Conservation (phyloP, 2,888 invertebrate species). For the Furcula furcula region DNA sequence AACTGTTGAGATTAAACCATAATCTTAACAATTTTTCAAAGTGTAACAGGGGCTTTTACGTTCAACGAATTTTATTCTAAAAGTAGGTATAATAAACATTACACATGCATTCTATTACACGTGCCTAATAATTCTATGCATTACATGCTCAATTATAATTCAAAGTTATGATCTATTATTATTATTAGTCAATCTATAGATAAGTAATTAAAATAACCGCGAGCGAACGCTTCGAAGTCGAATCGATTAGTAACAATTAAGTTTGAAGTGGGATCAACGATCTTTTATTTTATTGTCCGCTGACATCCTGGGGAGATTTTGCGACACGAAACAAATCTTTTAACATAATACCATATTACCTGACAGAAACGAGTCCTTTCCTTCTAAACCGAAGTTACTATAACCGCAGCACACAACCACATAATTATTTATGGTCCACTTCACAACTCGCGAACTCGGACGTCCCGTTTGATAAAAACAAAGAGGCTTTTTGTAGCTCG, state of each 20-base stretch:
- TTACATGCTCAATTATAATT: constrained; percentile 1
- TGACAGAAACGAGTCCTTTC: constrained; percentile 16
- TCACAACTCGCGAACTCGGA: constrained; percentile 45
- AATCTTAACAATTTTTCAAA: constrained; percentile 32
- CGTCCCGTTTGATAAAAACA: constrained; percentile 26
- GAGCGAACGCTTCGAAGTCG: constrained; percentile 46
- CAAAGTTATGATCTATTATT: constrained; percentile 10
- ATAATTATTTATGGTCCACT: constrained; percentile 43
- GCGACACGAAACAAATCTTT: constrained; percentile 36
- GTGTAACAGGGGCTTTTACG: no score
- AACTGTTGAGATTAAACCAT: no score
- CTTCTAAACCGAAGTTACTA: constrained; percentile 18
- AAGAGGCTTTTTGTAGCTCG: constrained; percentile 14
- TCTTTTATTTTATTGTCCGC: constrained; percentile 52
- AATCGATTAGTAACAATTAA: constrained; percentile 64
- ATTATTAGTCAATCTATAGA: constrained; percentile 16
- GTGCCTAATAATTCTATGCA: no score
- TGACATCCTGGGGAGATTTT: constrained; percentile 50
- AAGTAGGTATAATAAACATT: no score
- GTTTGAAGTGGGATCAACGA: constrained; percentile 71
- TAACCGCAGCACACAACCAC: constrained; percentile 36
- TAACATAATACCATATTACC: constrained; percentile 27
- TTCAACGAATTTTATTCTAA: no score
- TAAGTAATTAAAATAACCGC: constrained; percentile 28
- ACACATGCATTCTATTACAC: no score